These are phyloP conservation scores for Neodiprion virginianus DNA, from an alignment of 1,140 invertebrate species.

Conservation along the genomic window DNA sequence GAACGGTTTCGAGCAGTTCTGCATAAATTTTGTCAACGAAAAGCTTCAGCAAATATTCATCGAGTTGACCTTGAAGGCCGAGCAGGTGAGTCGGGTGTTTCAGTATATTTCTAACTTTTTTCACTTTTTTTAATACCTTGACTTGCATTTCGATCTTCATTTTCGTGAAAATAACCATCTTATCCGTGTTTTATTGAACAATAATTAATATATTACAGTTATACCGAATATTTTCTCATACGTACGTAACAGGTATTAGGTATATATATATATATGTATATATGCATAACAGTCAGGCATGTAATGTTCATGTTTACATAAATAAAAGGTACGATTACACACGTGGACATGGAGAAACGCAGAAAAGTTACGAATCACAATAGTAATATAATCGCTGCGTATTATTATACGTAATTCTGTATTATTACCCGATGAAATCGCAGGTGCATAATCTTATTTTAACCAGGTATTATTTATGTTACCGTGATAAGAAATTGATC, in stretches of 20 bases:
- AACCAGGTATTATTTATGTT: too few species aligned
- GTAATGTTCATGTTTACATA: too few species aligned
- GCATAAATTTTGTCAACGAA: slow-evolving; percentile 94
- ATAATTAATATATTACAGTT: slow-evolving; percentile 17
- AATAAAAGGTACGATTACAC: too few species aligned
- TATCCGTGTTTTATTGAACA: neutral
- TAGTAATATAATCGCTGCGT: too few species aligned
- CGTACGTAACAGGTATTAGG: slow-evolving; percentile 8
- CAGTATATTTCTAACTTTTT: neutral
- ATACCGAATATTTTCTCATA: neutral
- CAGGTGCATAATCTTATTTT: too few species aligned
- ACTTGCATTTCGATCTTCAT: neutral
- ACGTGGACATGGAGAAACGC: too few species aligned
- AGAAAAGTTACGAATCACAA: too few species aligned
- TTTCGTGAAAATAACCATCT: neutral
- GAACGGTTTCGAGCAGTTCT: slow-evolving; percentile 89
- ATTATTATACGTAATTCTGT: too few species aligned
- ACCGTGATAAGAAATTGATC: too few species aligned
- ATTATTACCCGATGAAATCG: too few species aligned
- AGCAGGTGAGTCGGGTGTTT: slow-evolving; percentile 67
- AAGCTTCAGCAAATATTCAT: slow-evolving; percentile 85
- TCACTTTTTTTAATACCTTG: slow-evolving; percentile 11
- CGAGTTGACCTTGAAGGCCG: slow-evolving; percentile 76
- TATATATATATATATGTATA: slow-evolving; percentile 29
- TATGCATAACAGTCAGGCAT: slow-evolving; percentile 35